phyloP scores from a whole-genome alignment of 2,797 vertebrate genomes.

The Centropyge bicolor region DNA sequence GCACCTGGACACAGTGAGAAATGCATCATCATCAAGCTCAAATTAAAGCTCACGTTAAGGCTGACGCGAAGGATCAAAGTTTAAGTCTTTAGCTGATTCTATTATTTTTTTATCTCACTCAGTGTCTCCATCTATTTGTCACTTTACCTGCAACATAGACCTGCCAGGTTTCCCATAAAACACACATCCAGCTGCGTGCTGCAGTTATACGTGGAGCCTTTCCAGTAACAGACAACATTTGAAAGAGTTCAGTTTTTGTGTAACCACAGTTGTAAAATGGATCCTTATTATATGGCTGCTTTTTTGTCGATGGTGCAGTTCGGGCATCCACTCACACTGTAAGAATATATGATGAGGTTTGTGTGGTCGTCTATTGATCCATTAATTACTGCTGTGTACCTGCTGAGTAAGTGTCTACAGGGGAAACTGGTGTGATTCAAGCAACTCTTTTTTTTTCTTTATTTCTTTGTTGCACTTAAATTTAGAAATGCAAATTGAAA shows the following conservation, averaged over 20 bases:
- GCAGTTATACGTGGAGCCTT: constrained; percentile 33
- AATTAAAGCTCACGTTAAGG: neutral
- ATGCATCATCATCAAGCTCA: constrained; percentile 6
- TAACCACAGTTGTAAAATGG: constrained; percentile 66
- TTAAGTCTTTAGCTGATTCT: neutral
- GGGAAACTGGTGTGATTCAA: constrained; percentile 47
- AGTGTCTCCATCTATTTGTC: no score
- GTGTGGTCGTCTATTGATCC: constrained; percentile 79
- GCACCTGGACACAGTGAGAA: neutral
- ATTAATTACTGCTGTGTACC: constrained; percentile 77
- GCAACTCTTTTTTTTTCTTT: constrained; percentile 7
- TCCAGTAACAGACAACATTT: constrained; percentile 47
- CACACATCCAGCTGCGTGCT: constrained; percentile 13
- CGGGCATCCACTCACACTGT: constrained; percentile 66
- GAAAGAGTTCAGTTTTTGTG: constrained; percentile 63
- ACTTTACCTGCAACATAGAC: constrained; percentile 7
- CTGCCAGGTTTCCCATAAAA: constrained; percentile 27
- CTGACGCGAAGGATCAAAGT: neutral
- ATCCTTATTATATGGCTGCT: constrained; percentile 65
- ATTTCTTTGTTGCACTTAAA: constrained; percentile 32
- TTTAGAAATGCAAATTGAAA: constrained; percentile 61
- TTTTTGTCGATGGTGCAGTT: constrained; percentile 79
- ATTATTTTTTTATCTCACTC: neutral
- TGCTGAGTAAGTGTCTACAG: constrained; percentile 79
- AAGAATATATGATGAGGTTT: constrained; percentile 77